Conservation (phyloP, 2,888 invertebrate species). For the Lathronympha strigana region DNA sequence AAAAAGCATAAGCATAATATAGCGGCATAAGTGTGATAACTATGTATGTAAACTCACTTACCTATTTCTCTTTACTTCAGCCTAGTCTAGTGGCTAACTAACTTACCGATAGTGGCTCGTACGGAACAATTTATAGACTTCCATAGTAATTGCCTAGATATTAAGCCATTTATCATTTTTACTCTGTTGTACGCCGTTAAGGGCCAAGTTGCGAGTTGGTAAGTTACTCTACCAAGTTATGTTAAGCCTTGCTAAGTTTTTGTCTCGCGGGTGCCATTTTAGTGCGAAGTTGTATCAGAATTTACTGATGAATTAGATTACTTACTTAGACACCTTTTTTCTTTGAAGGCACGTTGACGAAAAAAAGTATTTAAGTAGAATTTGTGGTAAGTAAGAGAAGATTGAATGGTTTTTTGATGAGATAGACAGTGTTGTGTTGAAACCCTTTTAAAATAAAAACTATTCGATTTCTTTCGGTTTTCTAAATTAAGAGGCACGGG, state of each 20-base stretch:
- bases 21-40: neutral
- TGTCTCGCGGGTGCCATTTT: conserved; percentile 30
- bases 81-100: conserved; percentile 1
- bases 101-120: conserved; percentile 25
- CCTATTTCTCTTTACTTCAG: neutral
- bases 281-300: conserved; percentile 29
- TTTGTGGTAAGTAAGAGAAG: too few relatives aligned
- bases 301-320: conserved; percentile 19
- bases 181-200: conserved; percentile 12
- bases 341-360: neutral
- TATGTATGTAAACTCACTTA: conserved; percentile 1
- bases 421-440: too few relatives aligned
- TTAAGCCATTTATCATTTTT: conserved; percentile 36
- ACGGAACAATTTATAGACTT: conserved; percentile 24
- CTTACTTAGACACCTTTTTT: neutral
- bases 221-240: conserved; percentile 28
- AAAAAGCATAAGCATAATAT: too few relatives aligned
- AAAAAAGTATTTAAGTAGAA: neutral
- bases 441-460: too few relatives aligned
- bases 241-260: conserved; percentile 28
- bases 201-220: conserved; percentile 26
- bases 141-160: conserved; percentile 29
- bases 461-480: too few relatives aligned
- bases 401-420: too few relatives aligned
- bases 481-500: too few relatives aligned